Base-by-base conservation (phyloP, 2,888 invertebrate species). In the Lydus trimaculatus region DNA sequence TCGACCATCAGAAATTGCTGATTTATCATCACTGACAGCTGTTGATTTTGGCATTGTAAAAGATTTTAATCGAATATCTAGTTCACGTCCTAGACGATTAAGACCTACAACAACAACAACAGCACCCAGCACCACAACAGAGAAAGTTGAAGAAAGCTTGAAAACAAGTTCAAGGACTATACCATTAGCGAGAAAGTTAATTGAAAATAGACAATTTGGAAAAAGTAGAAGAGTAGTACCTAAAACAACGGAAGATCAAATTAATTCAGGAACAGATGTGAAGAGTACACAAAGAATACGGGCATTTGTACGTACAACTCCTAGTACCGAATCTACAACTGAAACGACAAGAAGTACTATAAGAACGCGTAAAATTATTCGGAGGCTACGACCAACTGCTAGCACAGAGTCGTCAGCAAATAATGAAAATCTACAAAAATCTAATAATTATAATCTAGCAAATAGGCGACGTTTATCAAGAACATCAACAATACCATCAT, bases 1-100 rank as follows among this genome's bases (percentile, higher is more conserved):
- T 74, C 78, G 85, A 70, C 86, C 85, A 8, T 75, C 79, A 0
- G 81, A 82, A 73, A 73, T 84, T n/a, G 87, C 88, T 69, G 90
- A 90, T 79, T 77, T 88, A 17, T 84, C 88, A 59, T 89, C 89
- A 2, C 80, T 90, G 59, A 89, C 88, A 1, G 87, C 89, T 0
- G 82, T 87, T 25, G 89, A 90, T 74, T 80, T 83, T 67, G 70
- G 70, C 52, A 72, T 73, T 31, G 58, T 76, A 2, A 74, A 75
- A 69, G 78, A 75, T 8, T 61, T 75, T 7, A 70, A 74, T 48
- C 65, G 52, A 31, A 23, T 61, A 25, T 65, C 67, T n/a, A 56
- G 48, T 58, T 71, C 71, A 13, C 31, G 48, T 4, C 67, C 69
- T 52, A 75, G 78, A 69, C 71, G 76, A 28, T 64, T 76, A 65